A percentile compares a stretch with the other conserved stretches of the same genome.
phyloP scores from a whole-genome alignment of 1,140 invertebrate species.

The Drosophila subobscura region DNA sequence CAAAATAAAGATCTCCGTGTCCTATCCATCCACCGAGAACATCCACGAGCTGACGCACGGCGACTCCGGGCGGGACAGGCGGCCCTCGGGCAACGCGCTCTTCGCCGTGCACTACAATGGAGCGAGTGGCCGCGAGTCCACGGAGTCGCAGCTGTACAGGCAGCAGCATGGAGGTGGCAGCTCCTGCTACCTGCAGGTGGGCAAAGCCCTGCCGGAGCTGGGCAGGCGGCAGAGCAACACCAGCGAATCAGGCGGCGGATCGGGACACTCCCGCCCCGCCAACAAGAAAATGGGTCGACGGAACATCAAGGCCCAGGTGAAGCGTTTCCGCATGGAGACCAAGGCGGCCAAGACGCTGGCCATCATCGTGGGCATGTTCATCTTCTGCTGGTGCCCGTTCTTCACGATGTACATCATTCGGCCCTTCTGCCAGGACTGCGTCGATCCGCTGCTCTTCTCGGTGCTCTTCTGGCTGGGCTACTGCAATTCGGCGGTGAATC shows the following conservation, averaged over 20 bases:
- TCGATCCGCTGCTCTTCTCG: constrained; percentile 90
- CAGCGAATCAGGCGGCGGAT: constrained; percentile 80
- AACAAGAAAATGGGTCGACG: constrained; percentile 87
- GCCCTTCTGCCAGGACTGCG: constrained; percentile 88
- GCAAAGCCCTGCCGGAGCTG: constrained; percentile 84
- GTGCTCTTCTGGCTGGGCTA: constrained; percentile 96
- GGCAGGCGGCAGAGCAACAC: constrained; percentile 82
- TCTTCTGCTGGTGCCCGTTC: constrained; percentile 95
- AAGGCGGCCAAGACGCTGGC: constrained; percentile 96
- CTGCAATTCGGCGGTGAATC: constrained; percentile 95
- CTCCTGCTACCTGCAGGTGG: constrained; percentile 85
- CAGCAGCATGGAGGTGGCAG: constrained; percentile 84
- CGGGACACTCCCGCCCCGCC: constrained; percentile 59
- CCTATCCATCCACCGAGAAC: constrained; percentile 91
- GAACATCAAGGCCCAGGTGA: constrained; percentile 85
- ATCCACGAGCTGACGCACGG: constrained; percentile 84
- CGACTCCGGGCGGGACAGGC: constrained; percentile 36
- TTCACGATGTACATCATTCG: constrained; percentile 94
- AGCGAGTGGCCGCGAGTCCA: constrained; percentile 65
- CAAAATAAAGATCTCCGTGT: constrained; percentile 92
- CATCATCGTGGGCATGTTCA: constrained; percentile 95
- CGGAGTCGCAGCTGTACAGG: constrained; percentile 69
- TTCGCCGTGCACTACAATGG: constrained; percentile 76
- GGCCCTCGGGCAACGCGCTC: constrained; percentile 64
- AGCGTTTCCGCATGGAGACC: constrained; percentile 89